phyloP scores from a whole-genome alignment of 2,113 vertebrate species.

The Paracyprichromis sp. region DNA sequence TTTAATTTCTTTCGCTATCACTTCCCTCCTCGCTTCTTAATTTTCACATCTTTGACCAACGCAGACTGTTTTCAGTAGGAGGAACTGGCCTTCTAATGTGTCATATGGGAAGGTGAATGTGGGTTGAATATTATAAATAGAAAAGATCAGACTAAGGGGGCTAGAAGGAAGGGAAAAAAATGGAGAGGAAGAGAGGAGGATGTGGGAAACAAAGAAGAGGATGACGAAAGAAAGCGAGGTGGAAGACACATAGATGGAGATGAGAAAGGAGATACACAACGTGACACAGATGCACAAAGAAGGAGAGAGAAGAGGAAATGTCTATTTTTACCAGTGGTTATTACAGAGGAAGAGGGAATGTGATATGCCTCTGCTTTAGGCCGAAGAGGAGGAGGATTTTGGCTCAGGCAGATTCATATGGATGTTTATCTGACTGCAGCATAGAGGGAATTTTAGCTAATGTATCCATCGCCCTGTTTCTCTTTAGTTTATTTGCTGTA shows the following conservation, averaged over 20 bases:
- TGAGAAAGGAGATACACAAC: conserved; percentile 20
- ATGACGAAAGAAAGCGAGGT: conserved; percentile 28
- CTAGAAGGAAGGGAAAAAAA: background rate
- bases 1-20: background rate
- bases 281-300: background rate
- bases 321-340: conserved; percentile 59
- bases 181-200: conserved; percentile 6
- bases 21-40: background rate
- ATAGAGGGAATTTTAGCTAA: conserved; percentile 43
- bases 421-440: conserved; percentile 27
- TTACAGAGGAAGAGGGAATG: conserved; percentile 15
- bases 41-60: conserved; percentile 17
- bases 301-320: conserved; percentile 8
- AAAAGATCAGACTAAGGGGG: conserved; percentile 23
- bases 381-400: background rate
- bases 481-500: background rate
- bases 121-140: conserved; percentile 62
- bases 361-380: conserved; percentile 31
- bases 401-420: conserved; percentile 15
- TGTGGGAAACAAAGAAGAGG: conserved; percentile 2
- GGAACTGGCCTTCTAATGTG: background rate
- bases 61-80: conserved; percentile 2
- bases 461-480: background rate
- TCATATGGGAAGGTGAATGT: conserved; percentile 52
- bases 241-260: conserved; percentile 23